Base-by-base conservation (phyloP, 1,140 invertebrate genomes). In the Dufourea novaeangliae region DNA sequence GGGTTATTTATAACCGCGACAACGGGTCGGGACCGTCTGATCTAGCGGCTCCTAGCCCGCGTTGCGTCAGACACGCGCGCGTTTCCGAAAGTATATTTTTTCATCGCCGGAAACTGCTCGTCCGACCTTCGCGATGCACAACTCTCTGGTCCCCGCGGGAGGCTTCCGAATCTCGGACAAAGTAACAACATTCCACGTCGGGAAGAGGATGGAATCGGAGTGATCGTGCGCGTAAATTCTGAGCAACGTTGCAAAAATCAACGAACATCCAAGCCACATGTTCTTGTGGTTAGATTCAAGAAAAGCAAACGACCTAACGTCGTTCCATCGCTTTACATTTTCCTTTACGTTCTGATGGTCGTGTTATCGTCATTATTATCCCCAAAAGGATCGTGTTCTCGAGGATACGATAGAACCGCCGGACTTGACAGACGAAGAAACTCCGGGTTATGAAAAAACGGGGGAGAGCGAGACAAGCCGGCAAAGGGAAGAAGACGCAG, bases 1-100 rank as follows among this genome's bases (percentile, higher is more conserved):
- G 34, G n/a, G 82, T 75, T 85, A 85, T 85, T 85, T 85, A 85
- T 85, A 85, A 84, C 75, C 52, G 67, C 84, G 79, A 85, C 83
- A 82, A 81, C 78, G 62, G 44, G 57, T 68, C 78, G 82, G 69
- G 22, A 64, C 63, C n/a, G 79, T 84, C 74, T 82, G 83, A 85
- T 85, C 84, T 79, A 85, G 74, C 79, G 50, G 69, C 59, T 71
- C 69, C 82, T 84, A 81, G 54, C 54, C 67, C 62, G 54, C 44
- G 59, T 70, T 77, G 66, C 78, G 68, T 83, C 64, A 76, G 61
- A 67, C n/a, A n/a, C n/a, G n/a, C n/a, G n/a, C 77, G 56, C 32
- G 22, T 64, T 41, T 39, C 27, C 67, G n/a, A 46, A 32, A 75
- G 80, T 83, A 79, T 74, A 83, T 83, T 79, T 83, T 83, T 83